Conservation (phyloP, 2,797 vertebrate genomes). For the Propithecus deckenii region DNA sequence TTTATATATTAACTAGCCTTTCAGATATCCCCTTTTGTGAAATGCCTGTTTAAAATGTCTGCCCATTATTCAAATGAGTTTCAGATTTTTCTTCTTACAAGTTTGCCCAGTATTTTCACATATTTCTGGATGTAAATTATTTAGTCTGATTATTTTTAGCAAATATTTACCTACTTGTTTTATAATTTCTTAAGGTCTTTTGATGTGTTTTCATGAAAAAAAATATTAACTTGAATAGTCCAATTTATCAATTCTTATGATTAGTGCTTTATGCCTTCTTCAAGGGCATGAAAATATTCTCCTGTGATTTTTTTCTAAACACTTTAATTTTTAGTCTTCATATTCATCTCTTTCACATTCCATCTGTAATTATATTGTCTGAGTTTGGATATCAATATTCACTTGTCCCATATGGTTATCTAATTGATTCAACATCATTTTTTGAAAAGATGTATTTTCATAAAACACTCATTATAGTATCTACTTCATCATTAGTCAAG, state of each 20-base stretch:
- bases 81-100: neutral
- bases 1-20: neutral
- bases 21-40: neutral
- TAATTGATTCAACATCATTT: neutral
- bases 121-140: neutral
- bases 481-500: neutral
- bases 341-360: neutral
- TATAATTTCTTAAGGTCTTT: neutral
- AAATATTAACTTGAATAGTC: conserved; percentile 18
- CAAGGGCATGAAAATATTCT: neutral
- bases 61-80: neutral
- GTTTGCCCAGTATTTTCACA: neutral
- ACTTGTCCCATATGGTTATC: neutral
- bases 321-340: conserved; percentile 3
- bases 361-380: neutral
- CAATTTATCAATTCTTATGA: conserved; percentile 26
- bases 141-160: neutral
- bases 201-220: neutral
- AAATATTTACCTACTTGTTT: neutral
- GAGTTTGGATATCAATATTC: neutral
- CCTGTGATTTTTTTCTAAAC: neutral
- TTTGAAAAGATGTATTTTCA: neutral
- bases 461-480: neutral
- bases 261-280: neutral
- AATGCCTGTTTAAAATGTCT: neutral